A percentile compares a stretch with the other conserved stretches of the same genome.
phyloP scores from a whole-genome alignment of 2,888 invertebrate species.

The Dermolepida albohirtum region DNA sequence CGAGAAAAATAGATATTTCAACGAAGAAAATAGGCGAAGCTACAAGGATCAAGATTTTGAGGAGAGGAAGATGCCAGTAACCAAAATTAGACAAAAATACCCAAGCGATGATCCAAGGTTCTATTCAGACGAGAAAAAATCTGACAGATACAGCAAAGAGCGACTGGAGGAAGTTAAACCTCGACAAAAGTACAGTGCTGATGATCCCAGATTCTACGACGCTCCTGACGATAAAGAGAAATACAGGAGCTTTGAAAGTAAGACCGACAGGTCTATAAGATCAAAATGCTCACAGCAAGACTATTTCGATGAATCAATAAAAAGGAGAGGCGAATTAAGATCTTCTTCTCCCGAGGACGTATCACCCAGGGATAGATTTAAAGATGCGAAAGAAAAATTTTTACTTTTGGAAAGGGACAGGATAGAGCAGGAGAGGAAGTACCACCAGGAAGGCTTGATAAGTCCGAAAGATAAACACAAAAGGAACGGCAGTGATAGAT shows the following conservation, averaged over 20 bases:
- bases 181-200: conserved; percentile 46
- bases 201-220: conserved; percentile 55
- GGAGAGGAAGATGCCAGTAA: conserved; percentile 55
- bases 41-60: conserved; percentile 48
- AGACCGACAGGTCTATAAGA: conserved; percentile 40
- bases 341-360: conserved; percentile 65
- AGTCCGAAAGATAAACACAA: conserved; percentile 39
- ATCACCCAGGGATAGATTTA: conserved; percentile 84
- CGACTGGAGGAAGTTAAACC: conserved; percentile 42
- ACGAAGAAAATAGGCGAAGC: conserved; percentile 50
- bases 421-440: conserved; percentile 44
- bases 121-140: conserved; percentile 48
- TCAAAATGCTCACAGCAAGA: conserved; percentile 45
- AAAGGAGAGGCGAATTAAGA: conserved; percentile 33
- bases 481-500: conserved; percentile 42
- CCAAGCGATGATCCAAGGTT: conserved; percentile 48
- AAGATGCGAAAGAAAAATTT: conserved; percentile 89
- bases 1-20: conserved; percentile 40
- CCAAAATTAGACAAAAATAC: conserved; percentile 55
- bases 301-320: conserved; percentile 44
- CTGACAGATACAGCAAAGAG: conserved; percentile 19
- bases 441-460: conserved; percentile 41
- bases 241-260: conserved; percentile 22
- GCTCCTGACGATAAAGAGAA: conserved; percentile 45
- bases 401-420: conserved; percentile 76